Base-by-base conservation (phyloP, 2,797 vertebrate species). In the Onychomys arenicola region DNA sequence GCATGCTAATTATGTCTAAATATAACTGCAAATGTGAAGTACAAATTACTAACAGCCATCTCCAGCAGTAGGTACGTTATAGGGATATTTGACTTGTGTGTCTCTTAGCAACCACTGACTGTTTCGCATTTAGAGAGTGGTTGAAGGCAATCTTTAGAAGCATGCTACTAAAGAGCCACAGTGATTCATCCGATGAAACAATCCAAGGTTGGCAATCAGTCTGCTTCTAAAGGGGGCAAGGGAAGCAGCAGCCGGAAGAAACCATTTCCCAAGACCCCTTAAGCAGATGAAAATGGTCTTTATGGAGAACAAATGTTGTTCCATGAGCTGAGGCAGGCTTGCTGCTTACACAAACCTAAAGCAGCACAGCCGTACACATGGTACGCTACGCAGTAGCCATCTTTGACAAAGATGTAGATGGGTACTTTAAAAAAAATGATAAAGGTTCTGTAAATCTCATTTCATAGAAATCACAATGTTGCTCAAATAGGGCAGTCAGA, bases 81-180 rank as follows among this genome's bases (percentile, higher is more conserved):
- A 80, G 95, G 92, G 96, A 96, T 94, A 98, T 96, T 96, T 98
- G 96, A 98, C 97, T 77, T 96, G 88, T 97, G 97, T 93, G 98
- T 98, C 96, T 98, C 98, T 98, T 98, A 98, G 98, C 98, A 98
- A 98, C 98, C 97, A 97, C 67, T 94, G 97, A 97, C 97, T 97
- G 97, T 97, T 97, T 97, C 97, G 96, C 96, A 97, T 90, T 96
- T 97, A 93, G 97, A 97, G 91, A 97, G 69, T 89, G 77, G 96
- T 84, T 93, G 97, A 96, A 97, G 95, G 89, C 95, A 97, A 86
- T 91, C 83, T 97, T 97, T 87, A 96, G 85, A 98, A 98, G 98
- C 76, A 75, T 82, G 95, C 94, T 95, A 73, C 83, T 80, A 46
- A 89, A 96, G 63, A 93, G 96, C 82, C 91, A 98, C 63, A 96